Conservation (phyloP, 1,140 invertebrate genomes). For the Protaetia brevitarsis region DNA sequence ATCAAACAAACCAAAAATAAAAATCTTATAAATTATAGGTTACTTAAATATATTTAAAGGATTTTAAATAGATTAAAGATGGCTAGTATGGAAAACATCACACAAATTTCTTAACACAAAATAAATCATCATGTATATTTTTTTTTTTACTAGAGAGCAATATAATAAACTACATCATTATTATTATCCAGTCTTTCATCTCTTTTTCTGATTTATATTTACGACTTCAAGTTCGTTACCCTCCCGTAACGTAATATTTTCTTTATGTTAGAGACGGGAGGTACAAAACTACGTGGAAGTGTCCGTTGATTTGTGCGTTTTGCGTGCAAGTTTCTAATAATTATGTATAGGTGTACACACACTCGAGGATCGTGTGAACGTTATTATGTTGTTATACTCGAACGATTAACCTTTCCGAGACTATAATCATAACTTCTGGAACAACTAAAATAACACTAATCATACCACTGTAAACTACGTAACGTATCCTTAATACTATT, state of each 20-base stretch:
- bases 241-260: not conserved
- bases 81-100: no score
- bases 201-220: not conserved
- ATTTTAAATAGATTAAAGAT: no score
- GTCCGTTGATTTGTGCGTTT: no score
- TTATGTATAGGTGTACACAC: no score
- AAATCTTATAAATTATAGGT: no score
- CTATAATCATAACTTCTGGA: not conserved
- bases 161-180: constrained; percentile 1
- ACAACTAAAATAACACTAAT: not conserved
- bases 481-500: not conserved
- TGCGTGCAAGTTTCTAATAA: no score
- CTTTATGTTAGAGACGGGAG: not conserved
- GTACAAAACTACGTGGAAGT: no score
- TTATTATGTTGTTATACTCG: no score
- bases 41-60: no score
- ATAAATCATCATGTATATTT: not conserved
- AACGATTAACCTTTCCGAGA: no score
- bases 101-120: not conserved
- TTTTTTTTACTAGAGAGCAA: not conserved
- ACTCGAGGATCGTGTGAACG: no score
- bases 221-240: not conserved
- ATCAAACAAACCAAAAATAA: no score
- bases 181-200: not conserved
- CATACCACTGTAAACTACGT: not conserved